These are phyloP conservation scores for Chelonus insularis DNA, from an alignment of 1,140 invertebrate genomes.

Conservation along the genomic window DNA sequence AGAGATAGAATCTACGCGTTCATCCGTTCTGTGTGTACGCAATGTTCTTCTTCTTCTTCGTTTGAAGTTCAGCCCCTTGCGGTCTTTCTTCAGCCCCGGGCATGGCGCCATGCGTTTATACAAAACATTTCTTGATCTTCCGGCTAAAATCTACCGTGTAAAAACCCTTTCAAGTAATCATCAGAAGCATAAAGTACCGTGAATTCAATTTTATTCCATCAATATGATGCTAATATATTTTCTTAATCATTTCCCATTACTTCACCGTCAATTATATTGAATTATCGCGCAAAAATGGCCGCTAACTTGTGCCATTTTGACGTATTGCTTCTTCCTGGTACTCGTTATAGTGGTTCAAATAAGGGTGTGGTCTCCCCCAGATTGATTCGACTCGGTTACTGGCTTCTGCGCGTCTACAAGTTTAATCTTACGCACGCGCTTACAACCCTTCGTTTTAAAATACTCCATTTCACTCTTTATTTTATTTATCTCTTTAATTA, in stretches of 20 bases:
- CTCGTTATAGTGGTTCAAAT: conserved; percentile 7
- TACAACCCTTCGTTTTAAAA: neutral
- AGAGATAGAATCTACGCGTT: conserved; percentile 55
- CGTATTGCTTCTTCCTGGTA: conserved; percentile 4
- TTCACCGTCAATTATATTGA: neutral
- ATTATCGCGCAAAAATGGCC: conserved; percentile 1
- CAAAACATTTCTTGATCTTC: neutral
- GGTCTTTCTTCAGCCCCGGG: conserved; percentile 13
- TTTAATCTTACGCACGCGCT: conserved; percentile 18
- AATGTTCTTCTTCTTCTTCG: neutral
- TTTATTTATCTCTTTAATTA: neutral
- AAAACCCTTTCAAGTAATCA: neutral
- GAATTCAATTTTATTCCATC: too few species aligned
- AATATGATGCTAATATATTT: too few species aligned
- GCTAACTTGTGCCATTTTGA: conserved; percentile 19
- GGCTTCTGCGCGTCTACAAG: conserved; percentile 17
- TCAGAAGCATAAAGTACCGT: neutral
- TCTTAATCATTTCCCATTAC: too few species aligned
- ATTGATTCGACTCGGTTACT: conserved; percentile 21
- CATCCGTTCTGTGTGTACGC: conserved; percentile 17
- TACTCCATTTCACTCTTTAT: neutral
- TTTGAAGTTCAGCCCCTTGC: conserved; percentile 23
- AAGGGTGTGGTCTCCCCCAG: conserved; percentile 25
- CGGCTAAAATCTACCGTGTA: neutral
- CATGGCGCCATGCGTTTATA: conserved; percentile 14